Evolutionary conservation across 2,113 vertebrate genomes (phyloP).

Genomic region (Eulacestoma nigropectus): DNA sequence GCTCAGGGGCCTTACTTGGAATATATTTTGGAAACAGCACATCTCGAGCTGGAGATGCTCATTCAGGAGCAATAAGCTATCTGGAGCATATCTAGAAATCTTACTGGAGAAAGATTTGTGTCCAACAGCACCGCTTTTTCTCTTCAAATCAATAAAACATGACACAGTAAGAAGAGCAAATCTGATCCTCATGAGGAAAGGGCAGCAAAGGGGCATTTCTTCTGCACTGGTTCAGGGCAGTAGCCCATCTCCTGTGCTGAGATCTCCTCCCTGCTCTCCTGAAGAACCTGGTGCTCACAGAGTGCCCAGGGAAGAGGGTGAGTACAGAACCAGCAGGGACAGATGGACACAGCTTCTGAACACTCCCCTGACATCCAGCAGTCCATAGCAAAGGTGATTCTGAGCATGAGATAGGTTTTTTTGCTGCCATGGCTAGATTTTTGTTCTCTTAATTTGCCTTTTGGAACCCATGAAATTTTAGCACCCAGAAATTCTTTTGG

Average conservation of each 20-base stretch:
- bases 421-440: background rate
- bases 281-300: background rate
- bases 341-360: background rate
- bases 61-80: background rate
- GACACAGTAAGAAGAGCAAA: background rate
- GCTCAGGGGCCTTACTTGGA: fast-evolving
- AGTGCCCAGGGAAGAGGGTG: background rate
- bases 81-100: background rate
- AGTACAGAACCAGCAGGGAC: background rate
- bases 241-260: background rate
- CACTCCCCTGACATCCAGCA: background rate
- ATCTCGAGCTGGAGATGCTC: background rate
- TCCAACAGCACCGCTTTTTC: background rate
- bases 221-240: background rate
- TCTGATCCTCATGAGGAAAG: background rate
- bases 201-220: background rate
- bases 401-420: fast-evolving
- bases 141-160: background rate
- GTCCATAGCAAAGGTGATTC: background rate
- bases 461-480: background rate
- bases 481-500: background rate
- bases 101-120: background rate
- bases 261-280: background rate
- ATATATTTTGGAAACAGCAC: background rate
- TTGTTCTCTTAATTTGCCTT: background rate